Percentiles rank a stretch among this genome's conserved stretches.
phyloP scores from a whole-genome alignment of 2,888 invertebrate genomes.

The Caenorhabditis sp. region DNA sequence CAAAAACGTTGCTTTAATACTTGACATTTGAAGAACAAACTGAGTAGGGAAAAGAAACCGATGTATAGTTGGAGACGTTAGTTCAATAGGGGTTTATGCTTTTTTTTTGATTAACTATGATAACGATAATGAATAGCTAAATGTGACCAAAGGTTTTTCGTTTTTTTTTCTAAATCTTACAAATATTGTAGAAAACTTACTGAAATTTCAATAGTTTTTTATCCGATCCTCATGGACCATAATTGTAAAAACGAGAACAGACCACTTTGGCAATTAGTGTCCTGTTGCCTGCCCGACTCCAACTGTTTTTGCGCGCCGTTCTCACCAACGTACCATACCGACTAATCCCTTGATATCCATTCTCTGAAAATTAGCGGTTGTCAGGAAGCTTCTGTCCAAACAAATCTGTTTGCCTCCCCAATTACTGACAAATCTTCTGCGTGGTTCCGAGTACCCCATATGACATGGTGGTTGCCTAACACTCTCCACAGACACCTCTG shows the following conservation, averaged over 20 bases:
- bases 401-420: conserved; percentile 31
- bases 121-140: no score
- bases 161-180: no score
- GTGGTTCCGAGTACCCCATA: neutral
- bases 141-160: no score
- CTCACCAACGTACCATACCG: neutral
- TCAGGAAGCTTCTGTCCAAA: conserved; percentile 33
- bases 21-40: no score
- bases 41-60: no score
- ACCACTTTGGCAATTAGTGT: neutral
- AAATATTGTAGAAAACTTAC: no score
- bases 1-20: no score
- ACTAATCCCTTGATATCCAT: conserved; percentile 23
- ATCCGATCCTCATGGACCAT: neutral
- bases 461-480: neutral
- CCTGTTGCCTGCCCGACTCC: neutral
- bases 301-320: neutral
- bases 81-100: no score
- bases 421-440: conserved; percentile 16
- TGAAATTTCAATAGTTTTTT: no score
- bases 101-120: no score
- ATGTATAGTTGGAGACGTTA: no score
- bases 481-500: neutral
- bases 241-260: neutral
- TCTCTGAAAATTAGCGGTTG: conserved; percentile 38